Evolutionary conservation across 2,888 invertebrate species (phyloP), one percentile per base, ranked within the genome.

Genomic region (Ochropleura plecta): DNA sequence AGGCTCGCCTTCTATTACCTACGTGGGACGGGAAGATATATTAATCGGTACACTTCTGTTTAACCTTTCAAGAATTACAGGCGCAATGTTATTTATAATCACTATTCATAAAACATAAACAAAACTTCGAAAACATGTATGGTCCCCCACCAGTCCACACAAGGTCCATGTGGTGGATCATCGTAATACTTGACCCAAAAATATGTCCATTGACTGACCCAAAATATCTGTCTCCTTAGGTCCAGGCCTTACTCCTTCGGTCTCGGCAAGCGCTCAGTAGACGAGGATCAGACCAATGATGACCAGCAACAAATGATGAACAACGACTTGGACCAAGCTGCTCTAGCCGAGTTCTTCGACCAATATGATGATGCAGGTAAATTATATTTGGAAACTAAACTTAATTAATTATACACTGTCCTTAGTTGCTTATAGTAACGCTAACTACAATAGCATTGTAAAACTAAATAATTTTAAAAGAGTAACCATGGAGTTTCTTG

Each of bases 181-280:
- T 30, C 4, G 16, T 40, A 5, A 40, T 1, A 16, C 5, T 57
- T 57, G 16, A 16, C 40, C 40, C 40, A 20, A 55, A 30, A 55
- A 18, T 59, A 10, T 18, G 9, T 18, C 10, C 42, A 60, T 3
- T 42, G 18, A 14, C 20, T 72, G 10, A 59, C 8, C 4, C 3
- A 57, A 18, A 48, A 46, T 53, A 16, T 79, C 10, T 44, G 8
- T 20, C 10, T 59, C 20, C 20, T n/a, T 44, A 96, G 94, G 83
- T 94, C 94, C 65, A 93, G 92, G 51, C 96, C 91, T 2, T 96
- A 96, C 88, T 96, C 94, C 55, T 96, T 94, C 89, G 96, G 96
- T 9, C 91, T 96, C 63, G 95, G 96, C 86, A 95, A 94, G 89
- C 89, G 96, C 67, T 97, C 97, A 0, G 94, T 97, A 3, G 97